These are phyloP conservation scores for Periparus ater DNA, from an alignment of 2,797 vertebrate species.

Conservation along the genomic window DNA sequence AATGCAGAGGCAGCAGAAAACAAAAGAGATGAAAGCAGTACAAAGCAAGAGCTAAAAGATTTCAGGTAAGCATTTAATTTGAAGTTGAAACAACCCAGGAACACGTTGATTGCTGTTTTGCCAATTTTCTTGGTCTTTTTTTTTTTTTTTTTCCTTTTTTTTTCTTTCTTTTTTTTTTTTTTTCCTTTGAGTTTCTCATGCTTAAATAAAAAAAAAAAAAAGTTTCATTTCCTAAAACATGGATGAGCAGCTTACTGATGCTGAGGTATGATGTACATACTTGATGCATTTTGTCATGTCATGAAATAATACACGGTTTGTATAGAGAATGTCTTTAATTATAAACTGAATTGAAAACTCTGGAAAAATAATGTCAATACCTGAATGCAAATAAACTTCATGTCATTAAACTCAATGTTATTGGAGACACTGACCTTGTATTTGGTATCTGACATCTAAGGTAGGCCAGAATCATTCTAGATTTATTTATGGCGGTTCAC, in stretches of 20 bases:
- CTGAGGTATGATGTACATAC: constrained; percentile 27
- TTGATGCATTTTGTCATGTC: constrained; percentile 56
- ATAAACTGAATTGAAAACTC: constrained; percentile 38
- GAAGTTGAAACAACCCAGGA: constrained; percentile 45
- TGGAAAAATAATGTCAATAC: constrained; percentile 6
- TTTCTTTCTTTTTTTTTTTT: not conserved
- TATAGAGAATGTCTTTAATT: constrained; percentile 49
- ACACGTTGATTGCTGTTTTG: not conserved
- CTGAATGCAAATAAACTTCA: not conserved
- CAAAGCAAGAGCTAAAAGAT: constrained; percentile 85
- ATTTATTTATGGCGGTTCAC: not conserved
- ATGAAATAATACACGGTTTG: constrained; percentile 20
- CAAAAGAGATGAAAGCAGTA: constrained; percentile 82
- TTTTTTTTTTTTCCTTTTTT: not conserved
- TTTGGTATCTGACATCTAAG: not conserved
- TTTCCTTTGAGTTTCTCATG: not conserved
- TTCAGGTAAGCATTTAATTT: constrained; percentile 79
- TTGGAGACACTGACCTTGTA: not conserved
- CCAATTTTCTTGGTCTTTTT: not conserved
- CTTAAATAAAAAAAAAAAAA: not conserved
- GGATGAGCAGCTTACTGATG: constrained; percentile 9
- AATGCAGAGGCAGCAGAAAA: constrained; percentile 78
- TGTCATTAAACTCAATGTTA: not conserved
- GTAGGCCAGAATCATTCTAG: not conserved
- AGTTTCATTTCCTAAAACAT: not conserved